Base-by-base conservation (phyloP, 2,888 invertebrate genomes). In the Eristalinus sepulchralis region DNA sequence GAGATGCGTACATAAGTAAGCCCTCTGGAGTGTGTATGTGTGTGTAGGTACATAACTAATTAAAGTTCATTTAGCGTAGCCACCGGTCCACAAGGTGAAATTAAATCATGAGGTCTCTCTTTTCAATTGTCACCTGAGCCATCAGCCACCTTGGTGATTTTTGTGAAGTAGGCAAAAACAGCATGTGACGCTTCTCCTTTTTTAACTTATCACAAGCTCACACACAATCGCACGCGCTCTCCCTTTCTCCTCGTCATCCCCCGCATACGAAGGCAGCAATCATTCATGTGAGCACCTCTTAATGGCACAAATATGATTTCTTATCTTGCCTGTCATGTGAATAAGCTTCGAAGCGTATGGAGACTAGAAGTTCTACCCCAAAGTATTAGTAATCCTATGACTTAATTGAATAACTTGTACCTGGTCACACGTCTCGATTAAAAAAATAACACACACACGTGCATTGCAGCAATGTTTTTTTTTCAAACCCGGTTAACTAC, bases 291-390 rank as follows among this genome's bases (percentile, higher is more conserved):
- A 47, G 47, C 47, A 17, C 47, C 47, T 47, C 47, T 47, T 47
- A 47, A 47, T 47, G 47, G 47, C 47, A 33, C 62, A 62, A 67
- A 76, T 47, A 67, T 20, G 62, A 53, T 60, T 60, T 55, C 80
- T 80, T 84, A 84, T 84, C 84, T 66, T 33, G 59, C 8, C 27
- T 63, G 76, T 85, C 84, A 85, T 85, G 84, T 85, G 81, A 81
- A 81, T 77, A 34, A 55, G 63, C 68, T 70, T 63, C n/a, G 10
- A 63, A 22, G 57, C 8, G 55, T 72, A 57, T 20, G 20, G 24
- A 55, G 47, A 47, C 47, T 17, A 47, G 1, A 47, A 6, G 47
- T 57, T 13, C 10, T 24, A 11, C 1, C 0, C 57, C 11, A 1
- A 27, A 57, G 57, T 27, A 57, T 57, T 22, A 11, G 24, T 57